Conservation (phyloP, 1,140 invertebrate species). For the Lethrus apterus region DNA sequence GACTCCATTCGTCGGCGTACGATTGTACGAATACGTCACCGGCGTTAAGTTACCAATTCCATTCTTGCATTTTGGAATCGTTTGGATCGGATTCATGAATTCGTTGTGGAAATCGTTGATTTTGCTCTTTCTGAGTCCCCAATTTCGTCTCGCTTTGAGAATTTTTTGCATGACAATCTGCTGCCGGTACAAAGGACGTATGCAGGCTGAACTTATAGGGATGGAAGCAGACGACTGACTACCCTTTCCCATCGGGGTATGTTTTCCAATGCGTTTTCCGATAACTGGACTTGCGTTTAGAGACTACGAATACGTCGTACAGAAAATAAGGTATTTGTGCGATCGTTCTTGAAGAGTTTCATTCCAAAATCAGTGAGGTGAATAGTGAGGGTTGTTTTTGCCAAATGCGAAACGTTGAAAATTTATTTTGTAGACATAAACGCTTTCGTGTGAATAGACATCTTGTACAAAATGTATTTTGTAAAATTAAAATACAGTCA, state of each 20-base stretch:
- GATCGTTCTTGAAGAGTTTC: no score
- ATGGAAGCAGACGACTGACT: slow-evolving; percentile 70
- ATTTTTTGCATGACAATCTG: slow-evolving; percentile 85
- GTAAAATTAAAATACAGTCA: no score
- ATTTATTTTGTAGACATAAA: no score
- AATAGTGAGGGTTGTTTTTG: no score
- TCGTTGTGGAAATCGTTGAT: slow-evolving; percentile 92
- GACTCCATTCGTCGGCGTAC: slow-evolving; percentile 74
- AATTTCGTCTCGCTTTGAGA: slow-evolving; percentile 79
- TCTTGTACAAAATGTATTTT: no score
- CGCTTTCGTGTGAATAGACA: no score
- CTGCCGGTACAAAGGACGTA: slow-evolving; percentile 68
- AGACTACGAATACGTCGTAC: slow-evolving; percentile 35
- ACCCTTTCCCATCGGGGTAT: slow-evolving; percentile 28
- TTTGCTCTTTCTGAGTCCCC: slow-evolving; percentile 77
- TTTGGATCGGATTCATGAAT: slow-evolving; percentile 90
- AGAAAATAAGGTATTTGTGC: slow-evolving; percentile 31
- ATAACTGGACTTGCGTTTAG: slow-evolving; percentile 36
- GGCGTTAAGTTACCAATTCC: slow-evolving; percentile 61
- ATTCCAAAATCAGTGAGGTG: no score
- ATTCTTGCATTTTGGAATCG: slow-evolving; percentile 82
- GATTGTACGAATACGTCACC: slow-evolving; percentile 51
- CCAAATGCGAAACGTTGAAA: no score
- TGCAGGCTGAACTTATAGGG: slow-evolving; percentile 74
- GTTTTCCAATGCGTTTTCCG: slow-evolving; percentile 29